Percentiles rank a stretch among this genome's conserved stretches.
Conservation (phyloP, 2,888 invertebrate species). For the Masnerella sp. region DNA sequence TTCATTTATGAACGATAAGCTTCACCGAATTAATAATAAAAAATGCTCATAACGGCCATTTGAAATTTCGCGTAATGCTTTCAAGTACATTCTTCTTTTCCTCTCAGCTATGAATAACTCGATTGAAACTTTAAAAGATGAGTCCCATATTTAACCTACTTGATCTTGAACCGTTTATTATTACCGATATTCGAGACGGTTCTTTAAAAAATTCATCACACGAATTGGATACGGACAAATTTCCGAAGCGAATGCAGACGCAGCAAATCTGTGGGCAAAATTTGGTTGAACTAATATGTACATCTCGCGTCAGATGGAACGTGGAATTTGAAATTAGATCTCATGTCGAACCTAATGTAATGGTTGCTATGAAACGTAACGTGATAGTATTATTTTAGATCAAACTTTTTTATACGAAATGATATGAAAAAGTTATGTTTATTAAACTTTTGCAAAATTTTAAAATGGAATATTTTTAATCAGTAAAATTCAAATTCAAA, state of each 20-base stretch:
- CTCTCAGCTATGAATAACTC: conserved; percentile 25
- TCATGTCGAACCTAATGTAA: conserved; percentile 2
- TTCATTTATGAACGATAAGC: too few relatives aligned
- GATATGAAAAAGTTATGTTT: too few relatives aligned
- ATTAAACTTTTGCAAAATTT: conserved; percentile 1
- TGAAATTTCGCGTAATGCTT: too few relatives aligned
- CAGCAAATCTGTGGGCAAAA: neutral
- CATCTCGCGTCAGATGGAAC: neutral
- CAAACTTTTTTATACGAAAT: too few relatives aligned
- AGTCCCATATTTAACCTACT: conserved; percentile 6
- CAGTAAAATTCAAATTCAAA: too few relatives aligned
- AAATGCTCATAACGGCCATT: too few relatives aligned
- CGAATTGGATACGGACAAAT: neutral
- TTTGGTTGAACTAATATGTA: conserved; percentile 3
- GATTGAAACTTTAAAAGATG: conserved; percentile 27
- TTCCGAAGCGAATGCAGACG: neutral
- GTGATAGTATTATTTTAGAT: neutral
- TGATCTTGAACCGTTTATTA: conserved; percentile 12
- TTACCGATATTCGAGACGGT: neutral
- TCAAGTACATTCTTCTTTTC: conserved; percentile 21
- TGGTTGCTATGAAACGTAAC: neutral
- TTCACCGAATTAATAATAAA: too few relatives aligned
- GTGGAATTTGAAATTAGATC: conserved; percentile 21
- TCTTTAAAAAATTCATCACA: neutral
- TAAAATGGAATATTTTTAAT: neutral